These are phyloP conservation scores for Chelon auratus DNA, from an alignment of 2,797 vertebrate species.

Conservation along the genomic window DNA sequence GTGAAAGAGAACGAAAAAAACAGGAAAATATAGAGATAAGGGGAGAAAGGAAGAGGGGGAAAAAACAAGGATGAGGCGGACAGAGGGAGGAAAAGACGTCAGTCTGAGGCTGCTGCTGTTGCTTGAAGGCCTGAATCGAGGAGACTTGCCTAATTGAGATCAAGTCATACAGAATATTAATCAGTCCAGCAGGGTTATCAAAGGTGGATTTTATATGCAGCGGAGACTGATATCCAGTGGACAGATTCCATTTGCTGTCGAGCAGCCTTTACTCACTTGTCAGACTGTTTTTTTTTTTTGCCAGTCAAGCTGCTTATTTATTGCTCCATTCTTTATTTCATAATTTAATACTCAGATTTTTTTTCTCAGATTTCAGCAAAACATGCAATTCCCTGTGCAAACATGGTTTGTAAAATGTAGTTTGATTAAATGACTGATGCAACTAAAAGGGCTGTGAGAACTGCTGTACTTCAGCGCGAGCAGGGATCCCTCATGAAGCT, in stretches of 20 bases:
- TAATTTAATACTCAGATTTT: conserved; percentile 67
- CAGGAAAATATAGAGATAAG: conserved; percentile 19
- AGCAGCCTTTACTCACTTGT: conserved; percentile 21
- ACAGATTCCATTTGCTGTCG: conserved; percentile 51
- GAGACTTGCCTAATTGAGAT: conserved; percentile 65
- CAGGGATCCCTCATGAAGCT: conserved; percentile 62
- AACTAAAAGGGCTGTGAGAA: conserved; percentile 73
- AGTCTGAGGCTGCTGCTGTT: conserved; percentile 11
- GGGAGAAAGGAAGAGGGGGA: conserved; percentile 4
- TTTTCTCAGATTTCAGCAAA: conserved; percentile 62
- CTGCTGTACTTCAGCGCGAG: conserved; percentile 10
- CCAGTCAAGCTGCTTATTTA: conserved; percentile 62
- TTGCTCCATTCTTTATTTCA: conserved; percentile 59
- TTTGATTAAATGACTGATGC: conserved; percentile 45
- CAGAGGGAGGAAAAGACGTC: conserved; percentile 31
- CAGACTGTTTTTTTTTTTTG: conserved; percentile 48
- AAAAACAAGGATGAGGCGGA: conserved; percentile 25
- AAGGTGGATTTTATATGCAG: conserved; percentile 64
- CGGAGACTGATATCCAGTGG: conserved; percentile 53
- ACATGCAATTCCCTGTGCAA: conserved; percentile 54
- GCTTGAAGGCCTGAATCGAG: conserved; percentile 41
- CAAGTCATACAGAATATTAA: conserved; percentile 72
- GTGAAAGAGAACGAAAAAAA: conserved; percentile 1
- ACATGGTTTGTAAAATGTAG: conserved; percentile 66
- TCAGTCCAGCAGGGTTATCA: conserved; percentile 61